Percentiles rank a stretch among this genome's conserved stretches.
phyloP scores from a whole-genome alignment of 1,140 invertebrate species.

The Aricia agestis region DNA sequence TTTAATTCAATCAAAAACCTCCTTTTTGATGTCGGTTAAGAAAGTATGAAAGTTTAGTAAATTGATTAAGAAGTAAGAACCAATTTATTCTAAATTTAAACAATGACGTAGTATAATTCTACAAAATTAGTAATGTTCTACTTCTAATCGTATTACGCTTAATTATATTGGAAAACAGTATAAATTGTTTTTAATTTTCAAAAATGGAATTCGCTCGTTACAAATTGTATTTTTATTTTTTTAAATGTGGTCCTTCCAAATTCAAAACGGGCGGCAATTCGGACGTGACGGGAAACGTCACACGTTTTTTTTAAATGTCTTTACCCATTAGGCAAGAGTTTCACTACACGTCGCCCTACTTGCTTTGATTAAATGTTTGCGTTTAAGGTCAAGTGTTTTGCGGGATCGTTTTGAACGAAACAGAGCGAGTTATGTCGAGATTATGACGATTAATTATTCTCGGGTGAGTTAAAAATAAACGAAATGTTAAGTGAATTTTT shows the following conservation, averaged over 20 bases:
- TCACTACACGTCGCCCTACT: constrained; percentile 3
- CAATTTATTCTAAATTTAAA: too few species aligned
- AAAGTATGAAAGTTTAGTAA: too few species aligned
- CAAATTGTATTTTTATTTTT: too few species aligned
- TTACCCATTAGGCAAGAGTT: constrained; percentile 5
- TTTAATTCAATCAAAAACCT: too few species aligned
- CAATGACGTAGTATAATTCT: too few species aligned
- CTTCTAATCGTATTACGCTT: neutral
- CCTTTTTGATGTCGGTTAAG: too few species aligned
- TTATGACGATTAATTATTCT: neutral
- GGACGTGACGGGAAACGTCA: constrained; percentile 7
- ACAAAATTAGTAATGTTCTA: too few species aligned
- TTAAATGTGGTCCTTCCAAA: neutral
- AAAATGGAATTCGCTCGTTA: neutral
- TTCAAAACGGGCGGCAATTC: neutral
- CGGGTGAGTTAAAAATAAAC: neutral
- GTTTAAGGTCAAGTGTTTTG: constrained; percentile 4
- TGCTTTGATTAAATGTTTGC: constrained; percentile 13
- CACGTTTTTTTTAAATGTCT: neutral
- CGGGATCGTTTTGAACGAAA: neutral
- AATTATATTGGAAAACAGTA: neutral
- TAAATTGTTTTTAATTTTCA: neutral
- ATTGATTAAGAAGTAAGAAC: too few species aligned
- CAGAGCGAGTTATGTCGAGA: neutral
- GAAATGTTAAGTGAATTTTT: too few species aligned